A percentile compares a stretch with the other conserved stretches of the same genome.
phyloP scores from a whole-genome alignment of 2,113 vertebrate genomes.

The Prochilodus magdalenae region DNA sequence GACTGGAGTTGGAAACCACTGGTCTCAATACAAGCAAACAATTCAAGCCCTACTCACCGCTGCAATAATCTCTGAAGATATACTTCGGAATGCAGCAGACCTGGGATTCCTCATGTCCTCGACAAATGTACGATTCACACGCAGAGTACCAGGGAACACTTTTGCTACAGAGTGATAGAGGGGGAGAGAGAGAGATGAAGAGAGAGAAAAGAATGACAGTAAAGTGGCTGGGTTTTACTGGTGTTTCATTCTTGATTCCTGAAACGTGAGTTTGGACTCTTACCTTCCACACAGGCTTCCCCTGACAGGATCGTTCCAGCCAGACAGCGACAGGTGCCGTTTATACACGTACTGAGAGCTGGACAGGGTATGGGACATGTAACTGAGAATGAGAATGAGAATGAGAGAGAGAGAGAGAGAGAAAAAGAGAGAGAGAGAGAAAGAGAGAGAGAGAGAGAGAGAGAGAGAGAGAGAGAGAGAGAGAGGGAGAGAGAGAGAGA shows the following conservation, averaged over 20 bases:
- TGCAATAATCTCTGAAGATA: slow-evolving; percentile 49
- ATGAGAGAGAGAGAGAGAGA: slow-evolving; percentile 20
- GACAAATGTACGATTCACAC: slow-evolving; percentile 50
- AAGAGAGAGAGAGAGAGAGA: slow-evolving; percentile 10
- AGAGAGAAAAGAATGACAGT: background rate
- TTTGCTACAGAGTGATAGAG: slow-evolving; percentile 59
- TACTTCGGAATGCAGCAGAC: slow-evolving; percentile 56
- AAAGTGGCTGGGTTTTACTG: background rate
- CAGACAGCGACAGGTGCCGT: slow-evolving; percentile 71
- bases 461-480: slow-evolving; percentile 13
- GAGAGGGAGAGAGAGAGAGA: slow-evolving; percentile 8
- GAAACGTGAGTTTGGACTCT: slow-evolving; percentile 7
- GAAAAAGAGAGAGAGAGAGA: slow-evolving; percentile 8
- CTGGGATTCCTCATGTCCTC: slow-evolving; percentile 66
- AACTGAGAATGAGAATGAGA: slow-evolving; percentile 60
- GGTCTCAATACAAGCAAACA: too few relatives aligned
- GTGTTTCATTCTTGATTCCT: background rate
- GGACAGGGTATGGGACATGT: slow-evolving; percentile 70
- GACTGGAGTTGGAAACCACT: background rate
- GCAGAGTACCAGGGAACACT: slow-evolving; percentile 73
- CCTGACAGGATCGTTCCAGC: slow-evolving; percentile 61
- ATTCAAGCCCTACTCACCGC: slow-evolving; percentile 54
- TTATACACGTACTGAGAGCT: slow-evolving; percentile 62
- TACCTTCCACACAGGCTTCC: slow-evolving; percentile 66
- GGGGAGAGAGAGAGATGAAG: background rate